Base-by-base conservation (phyloP, 1,140 invertebrate species). In the Agraylea sexmaculata region DNA sequence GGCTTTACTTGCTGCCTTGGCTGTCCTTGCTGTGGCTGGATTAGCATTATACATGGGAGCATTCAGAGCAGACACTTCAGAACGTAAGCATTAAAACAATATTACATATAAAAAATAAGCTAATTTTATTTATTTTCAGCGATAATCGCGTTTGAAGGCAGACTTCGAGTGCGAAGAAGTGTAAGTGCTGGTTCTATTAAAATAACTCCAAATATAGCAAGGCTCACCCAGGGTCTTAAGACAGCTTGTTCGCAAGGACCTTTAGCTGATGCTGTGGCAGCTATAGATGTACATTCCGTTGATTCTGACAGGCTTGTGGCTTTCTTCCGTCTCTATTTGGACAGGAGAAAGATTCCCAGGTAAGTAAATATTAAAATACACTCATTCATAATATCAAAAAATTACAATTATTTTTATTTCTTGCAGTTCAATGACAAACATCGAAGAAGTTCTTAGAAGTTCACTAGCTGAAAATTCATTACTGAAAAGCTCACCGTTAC, bases 41-140 rank as follows among this genome's bases (percentile, higher is more conserved):
- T 66, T 84, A 2, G 81, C 80, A 20, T 68, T 84, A 36, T 86
- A 83, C 62, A 78, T 85, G 71, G 81, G 80, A 50, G 68, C 69
- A 46, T 68, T 71, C 19, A 62, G 68, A 38, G 63, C 61, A 5
- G 69, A 72, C 40, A 59, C 64, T 42, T 57, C 68, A 32, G 64
- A 66, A 55, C 62, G 62, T 68, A 40, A 63, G 62, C 57, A 35
- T 32, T 30, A 30, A 16, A 25, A 7, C 10, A 13, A 38, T 31
- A 16, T 19, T 30, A 21, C 6, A 2, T 15, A 45, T 42, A 42
- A 12, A 22, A 43, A 11, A 15, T 15, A 33, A 32, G 18, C 17
- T 19, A 40, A 18, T 49, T 22, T 49, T 55, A 49, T 28, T n/a
- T 18, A 35, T 20, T 61, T 64, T 22, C 63, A 83, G 79, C 73